These are phyloP conservation scores for Cephus sareptanus DNA, from an alignment of 2,888 invertebrate species.

Conservation along the genomic window DNA sequence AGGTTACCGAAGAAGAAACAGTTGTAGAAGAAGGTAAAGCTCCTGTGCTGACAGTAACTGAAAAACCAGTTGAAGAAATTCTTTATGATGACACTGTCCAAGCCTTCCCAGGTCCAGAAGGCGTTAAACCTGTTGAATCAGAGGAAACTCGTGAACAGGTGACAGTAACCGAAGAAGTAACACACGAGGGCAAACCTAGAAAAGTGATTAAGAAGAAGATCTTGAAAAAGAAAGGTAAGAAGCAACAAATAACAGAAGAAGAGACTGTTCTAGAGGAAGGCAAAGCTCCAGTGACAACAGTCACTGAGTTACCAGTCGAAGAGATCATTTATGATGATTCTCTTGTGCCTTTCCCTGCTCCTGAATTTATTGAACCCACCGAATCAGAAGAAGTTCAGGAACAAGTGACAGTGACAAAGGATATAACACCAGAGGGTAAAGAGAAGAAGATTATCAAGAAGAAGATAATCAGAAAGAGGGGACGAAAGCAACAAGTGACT, in stretches of 20 bases:
- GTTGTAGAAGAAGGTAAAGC: constrained; percentile 38
- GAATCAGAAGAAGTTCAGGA: constrained; percentile 38
- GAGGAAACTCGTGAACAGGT: constrained; percentile 27
- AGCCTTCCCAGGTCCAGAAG: constrained; percentile 36
- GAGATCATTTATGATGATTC: constrained; percentile 7
- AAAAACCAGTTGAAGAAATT: constrained; percentile 49
- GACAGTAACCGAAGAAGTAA: constrained; percentile 43
- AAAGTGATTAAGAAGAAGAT: constrained; percentile 57
- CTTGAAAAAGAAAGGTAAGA: constrained; percentile 59
- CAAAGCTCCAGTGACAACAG: constrained; percentile 9
- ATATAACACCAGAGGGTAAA: constrained; percentile 8
- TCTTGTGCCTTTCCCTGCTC: constrained; percentile 7
- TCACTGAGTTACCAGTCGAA: constrained; percentile 14
- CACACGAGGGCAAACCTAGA: constrained; percentile 57
- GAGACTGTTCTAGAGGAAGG: constrained; percentile 48
- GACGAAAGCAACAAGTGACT: constrained; percentile 41
- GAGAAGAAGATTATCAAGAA: constrained; percentile 54
- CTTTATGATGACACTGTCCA: constrained; percentile 54
- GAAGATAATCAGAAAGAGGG: constrained; percentile 60
- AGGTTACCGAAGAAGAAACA: constrained; percentile 44
- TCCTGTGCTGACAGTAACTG: constrained; percentile 36
- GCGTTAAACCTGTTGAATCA: constrained; percentile 19
- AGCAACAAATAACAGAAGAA: constrained; percentile 64
- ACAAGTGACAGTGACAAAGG: constrained; percentile 27
- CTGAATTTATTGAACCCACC: constrained; percentile 18